Conservation (phyloP, 2,888 invertebrate species). For the Tinea trinotella region DNA sequence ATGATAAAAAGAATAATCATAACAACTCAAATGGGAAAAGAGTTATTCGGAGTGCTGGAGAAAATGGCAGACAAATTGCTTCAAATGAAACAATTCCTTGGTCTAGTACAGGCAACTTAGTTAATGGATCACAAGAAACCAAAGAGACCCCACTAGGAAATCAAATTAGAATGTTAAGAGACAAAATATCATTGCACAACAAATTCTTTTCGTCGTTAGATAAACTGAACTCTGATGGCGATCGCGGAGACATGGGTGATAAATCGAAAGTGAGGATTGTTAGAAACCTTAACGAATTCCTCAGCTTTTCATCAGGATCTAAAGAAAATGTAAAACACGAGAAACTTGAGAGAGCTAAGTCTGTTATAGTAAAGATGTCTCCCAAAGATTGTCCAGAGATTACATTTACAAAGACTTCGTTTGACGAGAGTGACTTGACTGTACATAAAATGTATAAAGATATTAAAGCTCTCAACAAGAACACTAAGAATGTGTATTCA, state of each 20-base stretch:
- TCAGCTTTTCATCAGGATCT: slow-evolving; percentile 80
- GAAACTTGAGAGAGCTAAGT: slow-evolving; percentile 48
- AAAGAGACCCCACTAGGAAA: slow-evolving; percentile 54
- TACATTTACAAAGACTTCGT: slow-evolving; percentile 47
- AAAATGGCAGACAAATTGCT: slow-evolving; percentile 17
- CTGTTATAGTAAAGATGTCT: slow-evolving; percentile 43
- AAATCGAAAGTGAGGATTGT: slow-evolving; percentile 70
- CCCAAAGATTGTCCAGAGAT: slow-evolving; percentile 48
- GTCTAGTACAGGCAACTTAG: slow-evolving; percentile 48
- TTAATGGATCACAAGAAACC: slow-evolving; percentile 45
- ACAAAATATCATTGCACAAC: slow-evolving; percentile 59
- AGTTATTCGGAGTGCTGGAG: slow-evolving; percentile 7
- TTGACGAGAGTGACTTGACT: slow-evolving; percentile 40
- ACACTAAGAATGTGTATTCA: slow-evolving; percentile 37
- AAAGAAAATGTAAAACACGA: slow-evolving; percentile 50
- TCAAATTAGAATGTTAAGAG: slow-evolving; percentile 52
- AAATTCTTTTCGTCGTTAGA: slow-evolving; percentile 74
- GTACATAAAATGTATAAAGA: slow-evolving; percentile 33
- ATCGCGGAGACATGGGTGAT: too few species aligned
- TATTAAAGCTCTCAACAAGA: slow-evolving; percentile 34
- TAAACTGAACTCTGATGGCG: slow-evolving; percentile 57
- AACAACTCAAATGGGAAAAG: neutral
- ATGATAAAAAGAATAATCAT: slow-evolving; percentile 10
- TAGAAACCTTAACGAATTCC: slow-evolving; percentile 88
- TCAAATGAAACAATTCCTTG: slow-evolving; percentile 30